Conservation (phyloP, 2,888 invertebrate genomes). For the Heliconius hortense region DNA sequence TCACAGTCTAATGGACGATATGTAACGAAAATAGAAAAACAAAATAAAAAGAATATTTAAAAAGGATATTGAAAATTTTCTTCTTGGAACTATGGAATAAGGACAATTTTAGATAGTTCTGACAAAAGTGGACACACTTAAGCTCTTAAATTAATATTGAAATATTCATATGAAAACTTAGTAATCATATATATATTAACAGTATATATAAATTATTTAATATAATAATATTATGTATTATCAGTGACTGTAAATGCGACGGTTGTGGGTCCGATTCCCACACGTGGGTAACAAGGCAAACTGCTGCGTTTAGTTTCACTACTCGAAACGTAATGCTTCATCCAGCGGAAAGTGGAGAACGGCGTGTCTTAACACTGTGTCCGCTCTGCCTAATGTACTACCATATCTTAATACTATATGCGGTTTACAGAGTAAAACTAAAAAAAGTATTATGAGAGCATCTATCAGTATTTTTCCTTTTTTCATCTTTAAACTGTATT, state of each 20-base stretch:
- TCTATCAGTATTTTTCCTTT: too few relatives aligned
- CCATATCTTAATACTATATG: too few relatives aligned
- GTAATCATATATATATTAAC: not conserved
- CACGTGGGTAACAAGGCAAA: not conserved
- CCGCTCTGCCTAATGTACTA: too few relatives aligned
- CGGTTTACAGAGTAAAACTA: too few relatives aligned
- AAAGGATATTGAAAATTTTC: slow-evolving; percentile 2
- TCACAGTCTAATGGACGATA: too few relatives aligned
- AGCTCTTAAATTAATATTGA: not conserved
- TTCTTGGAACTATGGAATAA: slow-evolving; percentile 4
- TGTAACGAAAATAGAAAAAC: too few relatives aligned
- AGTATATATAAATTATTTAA: not conserved
- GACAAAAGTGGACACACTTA: not conserved
- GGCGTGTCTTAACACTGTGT: too few relatives aligned
- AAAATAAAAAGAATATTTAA: slow-evolving; percentile 4
- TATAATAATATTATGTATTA: not conserved
- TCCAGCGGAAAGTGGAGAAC: too few relatives aligned
- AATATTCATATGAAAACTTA: not conserved
- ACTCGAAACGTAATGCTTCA: not conserved
- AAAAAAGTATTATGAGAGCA: too few relatives aligned
- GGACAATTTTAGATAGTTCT: not conserved
- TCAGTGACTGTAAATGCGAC: not conserved
- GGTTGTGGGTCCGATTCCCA: not conserved
- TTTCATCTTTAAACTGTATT: too few relatives aligned
- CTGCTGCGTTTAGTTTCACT: not conserved